Percentiles rank a stretch among this genome's conserved stretches.
phyloP scores from a whole-genome alignment of 2,888 invertebrate species.

The Proisotoma minuta region DNA sequence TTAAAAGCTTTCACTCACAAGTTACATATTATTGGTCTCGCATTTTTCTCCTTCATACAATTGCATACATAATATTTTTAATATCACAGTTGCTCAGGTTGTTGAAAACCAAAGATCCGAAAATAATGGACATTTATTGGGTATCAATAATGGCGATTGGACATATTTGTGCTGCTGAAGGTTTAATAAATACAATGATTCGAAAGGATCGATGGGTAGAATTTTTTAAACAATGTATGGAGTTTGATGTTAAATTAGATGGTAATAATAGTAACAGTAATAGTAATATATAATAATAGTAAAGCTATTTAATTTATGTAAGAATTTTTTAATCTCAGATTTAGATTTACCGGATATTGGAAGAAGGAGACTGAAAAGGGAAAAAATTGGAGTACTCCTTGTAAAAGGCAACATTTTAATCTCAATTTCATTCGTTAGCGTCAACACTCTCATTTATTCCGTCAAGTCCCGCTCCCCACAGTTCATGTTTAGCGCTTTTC shows the following conservation, averaged over 20 bases:
- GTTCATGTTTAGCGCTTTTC: neutral
- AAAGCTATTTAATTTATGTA: neutral
- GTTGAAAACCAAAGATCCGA: neutral
- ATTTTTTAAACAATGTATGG: neutral
- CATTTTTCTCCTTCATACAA: neutral
- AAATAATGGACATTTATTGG: constrained; percentile 3
- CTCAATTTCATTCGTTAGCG: neutral
- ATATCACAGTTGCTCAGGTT: neutral
- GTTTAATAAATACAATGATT: neutral
- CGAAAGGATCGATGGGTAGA: neutral
- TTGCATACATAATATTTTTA: neutral
- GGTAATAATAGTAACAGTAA: neutral
- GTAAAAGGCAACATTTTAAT: neutral
- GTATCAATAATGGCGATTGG: neutral
- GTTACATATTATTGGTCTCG: neutral
- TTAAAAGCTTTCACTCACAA: neutral
- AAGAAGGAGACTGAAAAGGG: neutral
- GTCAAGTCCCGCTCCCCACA: neutral
- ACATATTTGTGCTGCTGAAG: neutral
- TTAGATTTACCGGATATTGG: neutral
- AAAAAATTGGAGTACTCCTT: neutral
- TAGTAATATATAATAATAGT: neutral
- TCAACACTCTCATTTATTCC: neutral
- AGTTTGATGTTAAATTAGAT: neutral
- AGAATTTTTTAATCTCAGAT: neutral